Evolutionary conservation across 2,888 invertebrate genomes (phyloP), one percentile per base, ranked within the genome.

Genomic region (Microctonus brassicae): DNA sequence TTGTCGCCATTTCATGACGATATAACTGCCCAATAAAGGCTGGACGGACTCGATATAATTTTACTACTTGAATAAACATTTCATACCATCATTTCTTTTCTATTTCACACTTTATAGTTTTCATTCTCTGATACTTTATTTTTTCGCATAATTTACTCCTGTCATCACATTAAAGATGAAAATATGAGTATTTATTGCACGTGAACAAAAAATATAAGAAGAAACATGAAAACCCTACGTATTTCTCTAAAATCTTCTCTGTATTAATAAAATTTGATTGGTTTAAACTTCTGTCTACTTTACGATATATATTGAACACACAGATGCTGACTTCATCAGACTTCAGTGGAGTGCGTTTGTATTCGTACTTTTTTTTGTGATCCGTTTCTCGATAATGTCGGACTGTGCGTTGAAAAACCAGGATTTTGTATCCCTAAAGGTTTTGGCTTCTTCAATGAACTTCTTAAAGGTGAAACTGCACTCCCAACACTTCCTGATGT

Each of bases 321-420:
- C n/a, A 3, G 0, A 7, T 26, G 7, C 26, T 36, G n/a, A 11
- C 53, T 11, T 29, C 62, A 57, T 10, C 88, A 96, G 75, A 96
- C 96, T 87, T 96, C 96, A 53, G 96, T 97, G 84, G 96, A 96
- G 86, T 95, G 95, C 42, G 96, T 96, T 86, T 96, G 95, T 87
- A 97, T 96, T 75, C 96, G 91, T 73, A 96, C 96, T 89, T 96
- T 96, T 87, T 96, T 96, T 83, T 95, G 93, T 82, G 95, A 96
- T 0, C 95, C 95, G 80, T 95, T 95, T 69, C 96, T 90, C 63
- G 94, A 92, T 73, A 96, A 90, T 0, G 95, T 93, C 0, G 96
- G 96, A 17, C 95, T 96, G 77, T 94, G 93, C 1, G 95, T 94
- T 0, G 95, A 94, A 80, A 93, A 95, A 42, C 94, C 94, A 0